Base-by-base conservation (phyloP, 2,888 invertebrate genomes). In the Aleiodes testaceus region DNA sequence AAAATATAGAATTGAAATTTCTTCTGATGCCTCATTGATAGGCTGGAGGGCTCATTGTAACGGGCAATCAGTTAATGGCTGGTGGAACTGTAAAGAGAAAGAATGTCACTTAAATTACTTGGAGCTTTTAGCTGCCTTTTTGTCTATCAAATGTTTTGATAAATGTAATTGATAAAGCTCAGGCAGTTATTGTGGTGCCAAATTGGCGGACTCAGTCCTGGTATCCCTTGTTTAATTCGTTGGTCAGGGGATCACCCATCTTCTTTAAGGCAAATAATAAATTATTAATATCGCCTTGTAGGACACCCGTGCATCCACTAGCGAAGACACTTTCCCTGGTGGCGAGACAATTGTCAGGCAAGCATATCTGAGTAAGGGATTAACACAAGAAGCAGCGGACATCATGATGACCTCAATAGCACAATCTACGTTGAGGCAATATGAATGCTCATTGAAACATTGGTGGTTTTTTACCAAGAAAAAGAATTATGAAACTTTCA, bases 11-110 rank as follows among this genome's bases (percentile, higher is more conserved):
- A 12, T 72, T 3, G 74, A 74, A 70, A 72, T 76, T 16, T 76
- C 73, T 36, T 75, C 72, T 1, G 75, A 78, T 55, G 67, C 77
- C 1, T 79, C 77, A 0, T 4, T 72, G 1, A 47, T 75, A 49
- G 77, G 76, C 3, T 77, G 77, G 79, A 77, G 75, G 7, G 73
- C 47, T 36, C 55, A 47, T 20, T 78, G 75, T 52, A 69, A 75
- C 1, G 69, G 65, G 3, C 30, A 9, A 44, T 42, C 36, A 0
- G 64, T 70, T 3, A 70, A 52, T 50, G 79, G 74, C 0, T 73
- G 74, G 30, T 79, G 77, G 75, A 74, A 53, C 14, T n/a, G 73
- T 2, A 6, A 75, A n/a, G 75, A 79, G 64, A 67, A 12, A 50
- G 68, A 68, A 18, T 36, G 45, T 30, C 74, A 75, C 20, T 76